Evolutionary conservation across 2,797 vertebrate genomes (phyloP).

Genomic region (Epinephelus coioides): DNA sequence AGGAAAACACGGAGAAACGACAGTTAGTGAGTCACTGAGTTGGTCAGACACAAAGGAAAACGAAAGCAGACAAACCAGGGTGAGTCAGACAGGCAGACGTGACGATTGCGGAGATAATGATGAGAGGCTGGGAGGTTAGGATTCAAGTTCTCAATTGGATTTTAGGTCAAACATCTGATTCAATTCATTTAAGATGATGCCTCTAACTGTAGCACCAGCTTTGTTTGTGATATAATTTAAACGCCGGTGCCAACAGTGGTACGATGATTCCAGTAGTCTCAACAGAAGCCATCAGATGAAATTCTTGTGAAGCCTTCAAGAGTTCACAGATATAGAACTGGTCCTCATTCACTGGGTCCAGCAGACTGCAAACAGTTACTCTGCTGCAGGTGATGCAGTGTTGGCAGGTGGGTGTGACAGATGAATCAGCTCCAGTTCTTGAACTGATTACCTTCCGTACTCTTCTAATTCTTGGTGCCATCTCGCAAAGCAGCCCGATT

Average conservation of each 20-base stretch:
- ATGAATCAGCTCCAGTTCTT: too few relatives aligned
- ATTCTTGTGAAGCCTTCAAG: not conserved
- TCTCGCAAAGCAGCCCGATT: too few relatives aligned
- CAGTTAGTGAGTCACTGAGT: conserved; percentile 37
- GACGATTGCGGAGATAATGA: conserved; percentile 4
- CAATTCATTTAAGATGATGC: not conserved
- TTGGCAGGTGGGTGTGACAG: too few relatives aligned
- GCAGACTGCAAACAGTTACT: not conserved
- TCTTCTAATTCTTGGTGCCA: too few relatives aligned
- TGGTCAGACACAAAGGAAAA: conserved; percentile 50
- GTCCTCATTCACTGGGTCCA: not conserved
- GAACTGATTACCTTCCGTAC: too few relatives aligned
- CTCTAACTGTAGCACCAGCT: not conserved
- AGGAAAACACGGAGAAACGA: conserved; percentile 23
- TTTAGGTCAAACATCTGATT: conserved; percentile 23
- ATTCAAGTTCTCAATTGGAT: not conserved
- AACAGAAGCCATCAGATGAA: not conserved
- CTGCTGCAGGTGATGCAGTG: not conserved
- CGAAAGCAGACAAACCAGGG: conserved; percentile 15
- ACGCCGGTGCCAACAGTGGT: not conserved
- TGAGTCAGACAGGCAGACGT: conserved; percentile 39
- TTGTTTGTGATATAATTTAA: not conserved
- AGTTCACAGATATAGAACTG: not conserved
- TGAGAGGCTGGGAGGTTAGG: not conserved
- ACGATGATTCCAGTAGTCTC: not conserved